Evolutionary conservation across 2,888 invertebrate species (phyloP).

Genomic region (Elysia crispata): DNA sequence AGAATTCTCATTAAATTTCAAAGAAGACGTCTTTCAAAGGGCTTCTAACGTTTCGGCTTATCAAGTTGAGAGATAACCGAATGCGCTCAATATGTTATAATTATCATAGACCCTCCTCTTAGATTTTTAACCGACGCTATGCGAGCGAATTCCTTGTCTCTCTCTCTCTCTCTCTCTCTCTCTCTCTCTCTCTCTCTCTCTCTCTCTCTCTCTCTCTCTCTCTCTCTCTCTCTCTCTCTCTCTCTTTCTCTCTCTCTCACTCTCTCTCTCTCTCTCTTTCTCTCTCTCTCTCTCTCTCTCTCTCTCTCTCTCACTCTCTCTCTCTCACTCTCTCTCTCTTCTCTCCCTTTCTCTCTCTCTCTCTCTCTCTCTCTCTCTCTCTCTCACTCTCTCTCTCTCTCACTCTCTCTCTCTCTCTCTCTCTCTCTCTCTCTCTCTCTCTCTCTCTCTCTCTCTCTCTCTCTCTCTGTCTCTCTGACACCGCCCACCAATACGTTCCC

Average conservation of each 20-base stretch:
- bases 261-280: no score
- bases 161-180: neutral
- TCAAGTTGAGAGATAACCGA: no score
- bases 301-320: constrained; percentile 6
- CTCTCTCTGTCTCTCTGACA: neutral
- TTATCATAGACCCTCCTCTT: no score
- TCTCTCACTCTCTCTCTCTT: constrained; percentile 19
- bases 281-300: neutral
- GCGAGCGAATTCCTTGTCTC: no score
- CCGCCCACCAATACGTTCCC: neutral
- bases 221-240: constrained; percentile 7
- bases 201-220: neutral
- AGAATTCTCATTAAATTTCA: no score
- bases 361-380: constrained; percentile 1
- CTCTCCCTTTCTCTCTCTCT: neutral
- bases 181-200: constrained; percentile 9
- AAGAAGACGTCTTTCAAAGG: no score
- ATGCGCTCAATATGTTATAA: no score
- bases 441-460: neutral
- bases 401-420: no score
- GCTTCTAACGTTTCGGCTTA: no score
- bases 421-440: neutral
- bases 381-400: no score
- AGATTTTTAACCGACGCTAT: no score
- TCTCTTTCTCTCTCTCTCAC: neutral